phyloP scores from a whole-genome alignment of 92 coral and sea anemone species.

The Palythoa grandiflora region DNA sequence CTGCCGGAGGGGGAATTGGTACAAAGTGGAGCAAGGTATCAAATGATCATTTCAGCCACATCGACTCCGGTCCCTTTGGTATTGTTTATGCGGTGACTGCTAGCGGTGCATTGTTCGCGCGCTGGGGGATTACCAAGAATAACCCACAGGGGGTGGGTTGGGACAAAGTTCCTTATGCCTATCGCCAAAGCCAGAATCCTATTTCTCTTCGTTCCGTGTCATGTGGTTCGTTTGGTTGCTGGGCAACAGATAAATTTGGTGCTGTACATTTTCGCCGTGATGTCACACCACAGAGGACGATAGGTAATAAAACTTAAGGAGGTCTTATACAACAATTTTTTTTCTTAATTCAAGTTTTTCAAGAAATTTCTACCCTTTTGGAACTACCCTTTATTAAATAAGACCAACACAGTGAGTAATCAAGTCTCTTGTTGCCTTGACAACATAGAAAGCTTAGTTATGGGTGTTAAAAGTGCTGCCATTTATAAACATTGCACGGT shows the following conservation, averaged over 20 bases:
- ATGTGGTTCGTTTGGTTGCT: conserved; percentile 48
- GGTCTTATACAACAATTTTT: too few species aligned
- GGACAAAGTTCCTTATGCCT: conserved; percentile 16
- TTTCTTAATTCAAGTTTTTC: too few species aligned
- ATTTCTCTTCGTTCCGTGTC: not conserved
- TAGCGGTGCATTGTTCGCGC: conserved; percentile 9
- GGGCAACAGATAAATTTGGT: not conserved
- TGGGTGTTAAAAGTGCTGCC: too few species aligned
- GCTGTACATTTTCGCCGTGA: conserved; percentile 6
- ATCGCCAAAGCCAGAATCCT: not conserved
- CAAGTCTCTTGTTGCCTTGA: too few species aligned
- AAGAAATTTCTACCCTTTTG: too few species aligned
- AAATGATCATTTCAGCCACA: conserved; percentile 10
- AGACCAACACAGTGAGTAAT: too few species aligned
- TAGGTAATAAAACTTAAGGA: not conserved
- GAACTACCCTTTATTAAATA: too few species aligned
- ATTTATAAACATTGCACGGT: too few species aligned
- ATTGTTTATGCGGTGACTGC: conserved; percentile 33
- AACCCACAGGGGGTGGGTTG: conserved; percentile 52
- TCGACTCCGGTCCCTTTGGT: conserved; percentile 58
- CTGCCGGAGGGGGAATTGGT: conserved; percentile 25
- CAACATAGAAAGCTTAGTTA: too few species aligned
- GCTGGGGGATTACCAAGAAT: conserved; percentile 32
- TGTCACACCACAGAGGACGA: conserved; percentile 8
- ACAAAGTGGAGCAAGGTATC: conserved; percentile 13